Conservation (phyloP, 1,140 invertebrate species). For the Musca vetustissima region DNA sequence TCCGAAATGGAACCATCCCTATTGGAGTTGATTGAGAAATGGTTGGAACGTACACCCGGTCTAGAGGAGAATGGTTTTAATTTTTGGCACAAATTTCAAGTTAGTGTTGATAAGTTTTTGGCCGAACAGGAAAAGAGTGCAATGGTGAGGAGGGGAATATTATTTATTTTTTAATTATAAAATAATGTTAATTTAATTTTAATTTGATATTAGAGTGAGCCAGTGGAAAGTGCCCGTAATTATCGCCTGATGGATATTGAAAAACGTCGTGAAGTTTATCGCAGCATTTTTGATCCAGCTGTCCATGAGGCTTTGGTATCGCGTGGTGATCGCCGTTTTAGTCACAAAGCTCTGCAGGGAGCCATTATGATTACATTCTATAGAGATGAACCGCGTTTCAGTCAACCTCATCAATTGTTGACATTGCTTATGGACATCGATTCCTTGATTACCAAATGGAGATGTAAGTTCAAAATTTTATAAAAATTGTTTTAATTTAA, state of each 20-base stretch:
- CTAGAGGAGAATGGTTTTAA: slow-evolving; percentile 81
- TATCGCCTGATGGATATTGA: slow-evolving; percentile 73
- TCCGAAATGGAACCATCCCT: slow-evolving; percentile 86
- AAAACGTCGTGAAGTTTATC: slow-evolving; percentile 80
- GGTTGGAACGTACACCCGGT: slow-evolving; percentile 94
- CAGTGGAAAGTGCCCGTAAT: slow-evolving; percentile 59
- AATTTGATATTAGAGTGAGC: slow-evolving; percentile 59
- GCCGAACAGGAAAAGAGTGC: slow-evolving; percentile 63
- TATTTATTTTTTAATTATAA: background rate
- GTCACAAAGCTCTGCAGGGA: slow-evolving; percentile 88
- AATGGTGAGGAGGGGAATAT: slow-evolving; percentile 23
- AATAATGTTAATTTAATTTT: no score
- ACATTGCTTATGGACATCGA: slow-evolving; percentile 96
- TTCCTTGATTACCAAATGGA: slow-evolving; percentile 98
- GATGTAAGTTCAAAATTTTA: slow-evolving; percentile 75
- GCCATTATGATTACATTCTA: slow-evolving; percentile 98
- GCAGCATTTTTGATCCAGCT: slow-evolving; percentile 82
- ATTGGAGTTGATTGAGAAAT: slow-evolving; percentile 80
- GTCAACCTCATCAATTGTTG: slow-evolving; percentile 93
- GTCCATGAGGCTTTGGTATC: slow-evolving; percentile 79
- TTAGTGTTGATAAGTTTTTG: slow-evolving; percentile 74
- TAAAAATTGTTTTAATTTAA: no score
- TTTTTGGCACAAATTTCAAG: slow-evolving; percentile 90
- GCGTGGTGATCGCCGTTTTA: slow-evolving; percentile 86
- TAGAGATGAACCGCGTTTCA: slow-evolving; percentile 93